Percentiles rank a stretch among this genome's conserved stretches.
These are phyloP conservation scores for Ramphastos sulfuratus DNA, from an alignment of 2,113 vertebrate genomes.

Conservation along the genomic window DNA sequence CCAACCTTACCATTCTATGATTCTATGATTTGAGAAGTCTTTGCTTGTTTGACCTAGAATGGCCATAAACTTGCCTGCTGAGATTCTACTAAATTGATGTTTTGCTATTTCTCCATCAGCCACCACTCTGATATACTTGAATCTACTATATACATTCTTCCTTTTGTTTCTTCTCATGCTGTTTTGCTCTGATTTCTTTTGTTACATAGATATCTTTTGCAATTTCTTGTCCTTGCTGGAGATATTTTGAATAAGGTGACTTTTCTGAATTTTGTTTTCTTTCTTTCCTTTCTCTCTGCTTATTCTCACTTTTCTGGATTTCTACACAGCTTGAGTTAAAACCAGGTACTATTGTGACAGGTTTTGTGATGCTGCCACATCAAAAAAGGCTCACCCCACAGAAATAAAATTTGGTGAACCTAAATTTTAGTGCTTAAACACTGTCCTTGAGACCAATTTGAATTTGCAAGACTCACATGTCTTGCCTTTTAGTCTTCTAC, in stretches of 20 bases:
- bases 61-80: not conserved
- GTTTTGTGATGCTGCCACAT: not conserved
- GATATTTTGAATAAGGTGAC: not conserved
- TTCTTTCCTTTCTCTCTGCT: not conserved
- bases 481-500: not conserved
- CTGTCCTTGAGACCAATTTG: not conserved
- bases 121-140: not conserved
- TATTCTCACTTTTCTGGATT: not conserved
- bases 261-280: not conserved
- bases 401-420: not conserved
- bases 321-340: not conserved
- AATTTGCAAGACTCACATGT: not conserved
- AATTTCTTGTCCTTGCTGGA: not conserved
- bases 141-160: not conserved
- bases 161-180: not conserved
- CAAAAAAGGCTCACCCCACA: not conserved
- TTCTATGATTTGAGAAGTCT: not conserved
- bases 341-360: not conserved
- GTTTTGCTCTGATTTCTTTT: not conserved
- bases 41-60: not conserved
- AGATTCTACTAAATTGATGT: not conserved
- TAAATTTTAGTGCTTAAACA: not conserved
- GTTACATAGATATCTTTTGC: not conserved
- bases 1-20: no score
- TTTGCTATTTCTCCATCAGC: not conserved